Base-by-base conservation (phyloP, 2,797 vertebrate species). In the Peromyscus eremicus region DNA sequence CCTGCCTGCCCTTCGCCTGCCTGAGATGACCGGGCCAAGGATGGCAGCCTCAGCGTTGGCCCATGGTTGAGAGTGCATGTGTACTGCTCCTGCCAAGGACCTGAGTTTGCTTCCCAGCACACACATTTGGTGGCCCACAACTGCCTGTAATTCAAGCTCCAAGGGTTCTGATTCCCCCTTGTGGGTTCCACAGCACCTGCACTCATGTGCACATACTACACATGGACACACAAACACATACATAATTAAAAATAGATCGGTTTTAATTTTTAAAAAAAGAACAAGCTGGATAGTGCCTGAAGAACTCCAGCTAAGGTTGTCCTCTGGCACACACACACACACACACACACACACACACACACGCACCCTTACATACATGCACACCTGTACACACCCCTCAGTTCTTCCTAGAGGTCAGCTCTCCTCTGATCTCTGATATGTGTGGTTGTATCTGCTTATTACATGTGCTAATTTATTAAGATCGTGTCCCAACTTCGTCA, bases 381-480 rank as follows among this genome's bases (percentile, higher is more conserved):
- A 62, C 37, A 83, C 23, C 6, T 25, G 7, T 16, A 21, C 40
- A 46, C 9, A 32, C 66, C 52, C 70, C 60, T 37, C 40, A 19
- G 62, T 60, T 49, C 6, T 84, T 86, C 89, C 77, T 43, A 46
- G 91, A 84, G 49, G 16, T 13, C 49, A 8, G 1, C 73, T 60
- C 55, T 95, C 49, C n/a, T 66, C 49, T 49, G 37, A 71, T 34
- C 19, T 66, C 64, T 19, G 68, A 21, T 5, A 4, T 13, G 21
- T 71, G 68, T 25, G 19, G 16, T 80, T n/a, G 55, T n/a, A 25
- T n/a, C 9, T 0, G 70, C n/a, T 80, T 6, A 57, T 88, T 73
- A 29, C 43, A 52, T 13, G 37, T 73, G 89, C 82, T 84, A 32
- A 94, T 94, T 62, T 83, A 75, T 94, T 73, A 86, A 76, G 70